Evolutionary conservation across 2,888 invertebrate genomes (phyloP), one percentile per base, ranked within the genome.

Genomic region (Hybos culiciformis): DNA sequence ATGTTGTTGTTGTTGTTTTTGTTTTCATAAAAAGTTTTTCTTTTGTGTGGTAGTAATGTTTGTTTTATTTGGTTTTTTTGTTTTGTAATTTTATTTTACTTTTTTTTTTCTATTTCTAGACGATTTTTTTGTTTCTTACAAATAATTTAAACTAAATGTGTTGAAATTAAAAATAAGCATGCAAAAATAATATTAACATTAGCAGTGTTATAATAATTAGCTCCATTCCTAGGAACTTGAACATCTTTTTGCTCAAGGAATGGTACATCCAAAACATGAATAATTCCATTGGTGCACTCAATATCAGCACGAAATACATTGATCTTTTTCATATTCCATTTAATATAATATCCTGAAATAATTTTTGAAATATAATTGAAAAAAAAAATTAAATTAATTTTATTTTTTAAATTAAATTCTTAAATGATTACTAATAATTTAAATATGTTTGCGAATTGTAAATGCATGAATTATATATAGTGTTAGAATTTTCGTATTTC

Each of bases 241-340:
- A 92, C 78, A 66, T 93, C 92, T 56, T 80, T 80, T 56, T 85
- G 83, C 57, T 78, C 75, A 46, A 91, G 70, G 59, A 94, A 79
- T 5, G 92, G 91, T 51, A 75, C 75, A 61, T 92, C 91, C 58
- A 94, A 88, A 49, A 92, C 87, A 66, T 94, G 93, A 54, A 94
- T 92, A 54, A 91, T 83, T 40, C 94, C 94, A 62, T 94, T 94
- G 64, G 88, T 92, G 66, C 93, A 93, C 58, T 90, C 87, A 5
- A 96, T 87, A 64, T 96, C 91, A 20, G 93, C 86, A 51, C 92
- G 78, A 65, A 82, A 80, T 37, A 92, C 85, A 55, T 79, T 80
- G 55, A 90, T 83, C 73, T 78, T 78, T 60, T 79, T 78, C 47
- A 82, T 82, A 56, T 83, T 81, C 91, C 90, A 91, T 60, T 81